Evolutionary conservation across 2,113 vertebrate species (phyloP), one percentile per base, ranked within the genome.

Genomic region (Solenodon paradoxus): DNA sequence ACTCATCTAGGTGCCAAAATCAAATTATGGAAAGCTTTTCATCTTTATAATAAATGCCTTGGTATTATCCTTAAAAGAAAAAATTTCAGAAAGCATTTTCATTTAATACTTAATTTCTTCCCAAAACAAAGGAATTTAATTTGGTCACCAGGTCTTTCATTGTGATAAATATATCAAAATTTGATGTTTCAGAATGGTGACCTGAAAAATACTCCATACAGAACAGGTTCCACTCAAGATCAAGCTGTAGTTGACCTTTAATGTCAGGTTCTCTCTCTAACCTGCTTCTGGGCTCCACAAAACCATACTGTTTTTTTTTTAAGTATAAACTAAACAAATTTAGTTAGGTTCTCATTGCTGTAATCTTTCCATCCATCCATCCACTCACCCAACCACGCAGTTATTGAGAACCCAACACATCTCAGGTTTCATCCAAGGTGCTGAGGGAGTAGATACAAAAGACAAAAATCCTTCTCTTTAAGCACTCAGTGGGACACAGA

Each of bases 21-120:
- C 63, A 82, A 38, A 87, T 45, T 49, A 42, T 5, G 32, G 22
- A 30, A 53, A 83, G 57, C 24, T 35, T 86, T 42, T 84, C 40
- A 92, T 82, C 90, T 92, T 90, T 69, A n/a, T 55, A 90, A 86
- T 51, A 92, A 94, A 77, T 53, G 47, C 26, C 12, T 80, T 64
- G 28, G 51, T 66, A 9, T 5, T 26, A 68, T 51, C 24, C 75
- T 86, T 82, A 82, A 77, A 80, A 79, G 53, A 55, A 59, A 63
- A 32, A 45, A 16, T 10, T 32, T 45, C 51, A n/a, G 17, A 82
- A 26, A 86, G 22, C 40, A 79, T 40, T 68, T 82, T 92, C n/a
- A n/a, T n/a, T 53, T 24, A 84, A 83, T 82, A 66, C 68, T 90
- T 90, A 47, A 55, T 72, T 92, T 94, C 75, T 66, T 47, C 28